Evolutionary conservation across 2,888 invertebrate species (phyloP), one percentile per base, ranked within the genome.

Genomic region (Sarcophaga rosellei): DNA sequence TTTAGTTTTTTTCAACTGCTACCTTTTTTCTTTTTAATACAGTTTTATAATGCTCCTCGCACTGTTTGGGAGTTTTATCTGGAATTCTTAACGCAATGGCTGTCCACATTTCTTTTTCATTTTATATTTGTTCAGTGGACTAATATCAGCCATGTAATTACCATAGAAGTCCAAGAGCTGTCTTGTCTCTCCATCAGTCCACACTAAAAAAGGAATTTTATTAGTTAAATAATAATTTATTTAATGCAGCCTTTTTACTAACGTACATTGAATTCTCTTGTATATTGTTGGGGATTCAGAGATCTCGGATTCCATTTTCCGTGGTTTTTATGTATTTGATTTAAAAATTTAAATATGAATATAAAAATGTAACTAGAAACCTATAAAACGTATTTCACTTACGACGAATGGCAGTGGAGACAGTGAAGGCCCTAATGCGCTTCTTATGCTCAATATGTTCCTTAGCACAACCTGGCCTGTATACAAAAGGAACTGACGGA

Each of bases 401-500:
- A 1, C 3, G 23, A 23, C 23, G 23, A 23, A 23, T 23, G 23
- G 23, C 23, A 23, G 23, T 23, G 23, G 23, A 1, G 23, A 23
- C 23, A 23, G 23, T 23, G 23, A 23, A 23, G 23, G 23, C 23
- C 23, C 23, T 23, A 23, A 23, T 23, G 23, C 23, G 3, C 23
- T 23, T 23, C 23, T 23, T 23, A 23, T 23, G 63, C 76, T 80
- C 65, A 81, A 70, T 70, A 84, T 70, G 75, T 62, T 69, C 68
- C 75, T 79, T 74, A 84, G 63, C 47, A 84, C 78, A 74, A 84
- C 70, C 75, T 79, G 84, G 79, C 75, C 70, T 70, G 65, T 76
- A 78, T 84, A 84, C 65, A 84, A 78, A 53, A 84, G 74, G 23
- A 84, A 65, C 53, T 73, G 72, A 69, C 79, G 79, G 70, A 84